These are phyloP conservation scores for Drosophila hydei DNA, from an alignment of 1,140 invertebrate genomes.

Conservation along the genomic window DNA sequence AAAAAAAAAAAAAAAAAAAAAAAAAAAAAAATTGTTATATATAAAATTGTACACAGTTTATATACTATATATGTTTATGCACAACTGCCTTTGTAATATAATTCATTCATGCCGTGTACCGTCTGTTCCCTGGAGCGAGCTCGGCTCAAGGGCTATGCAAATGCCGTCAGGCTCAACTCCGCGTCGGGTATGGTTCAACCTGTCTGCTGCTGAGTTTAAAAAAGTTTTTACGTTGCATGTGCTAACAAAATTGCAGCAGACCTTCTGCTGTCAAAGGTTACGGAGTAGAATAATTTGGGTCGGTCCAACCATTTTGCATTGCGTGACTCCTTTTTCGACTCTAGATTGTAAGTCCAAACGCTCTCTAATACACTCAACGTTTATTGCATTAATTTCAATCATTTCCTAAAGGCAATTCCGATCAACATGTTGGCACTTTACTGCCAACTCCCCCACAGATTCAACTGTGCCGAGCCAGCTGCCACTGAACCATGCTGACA, in stretches of 20 bases:
- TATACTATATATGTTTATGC: neutral
- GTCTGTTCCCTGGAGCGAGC: neutral
- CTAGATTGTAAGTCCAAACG: neutral
- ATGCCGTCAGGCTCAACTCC: conserved; percentile 35
- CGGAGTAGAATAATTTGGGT: conserved; percentile 18
- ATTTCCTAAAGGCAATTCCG: neutral
- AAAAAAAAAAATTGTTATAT: neutral
- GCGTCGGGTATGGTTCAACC: neutral
- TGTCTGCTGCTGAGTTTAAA: conserved; percentile 17
- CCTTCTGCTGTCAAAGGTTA: conserved; percentile 4
- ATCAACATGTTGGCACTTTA: conserved; percentile 28
- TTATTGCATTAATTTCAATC: conserved; percentile 25
- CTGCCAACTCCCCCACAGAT: neutral
- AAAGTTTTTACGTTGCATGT: too few relatives aligned
- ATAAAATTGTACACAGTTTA: too few relatives aligned
- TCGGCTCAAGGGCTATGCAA: conserved; percentile 39
- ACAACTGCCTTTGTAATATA: conserved; percentile 2
- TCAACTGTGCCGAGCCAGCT: conserved; percentile 11
- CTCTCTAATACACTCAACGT: neutral
- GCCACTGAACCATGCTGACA: conserved; percentile 4
- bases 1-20: too few relatives aligned
- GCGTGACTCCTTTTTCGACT: neutral
- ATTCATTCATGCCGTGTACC: conserved; percentile 11
- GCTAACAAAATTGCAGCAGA: conserved; percentile 1
- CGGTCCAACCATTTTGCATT: neutral